phyloP scores from a whole-genome alignment of 2,113 vertebrate species.

The Takifugu bimaculatus region DNA sequence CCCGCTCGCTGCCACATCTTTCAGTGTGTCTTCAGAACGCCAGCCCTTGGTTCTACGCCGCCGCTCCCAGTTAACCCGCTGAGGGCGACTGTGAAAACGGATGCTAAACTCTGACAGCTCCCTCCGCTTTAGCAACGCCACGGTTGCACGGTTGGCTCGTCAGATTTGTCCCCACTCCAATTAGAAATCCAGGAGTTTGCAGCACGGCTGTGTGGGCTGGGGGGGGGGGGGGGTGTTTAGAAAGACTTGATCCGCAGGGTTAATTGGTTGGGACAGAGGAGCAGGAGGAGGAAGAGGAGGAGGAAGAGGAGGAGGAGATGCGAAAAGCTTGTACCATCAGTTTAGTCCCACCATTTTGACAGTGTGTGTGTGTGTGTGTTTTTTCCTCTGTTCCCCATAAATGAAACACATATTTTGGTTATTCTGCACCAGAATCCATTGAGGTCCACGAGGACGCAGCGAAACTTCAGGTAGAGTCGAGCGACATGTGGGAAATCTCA shows the following conservation, averaged over 20 bases:
- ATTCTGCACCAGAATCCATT: too few species aligned
- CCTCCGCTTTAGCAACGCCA: not conserved
- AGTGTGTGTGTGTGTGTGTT: too few species aligned
- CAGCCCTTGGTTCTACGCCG: slow-evolving; percentile 20
- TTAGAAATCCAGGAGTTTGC: slow-evolving; percentile 28
- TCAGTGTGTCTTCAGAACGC: slow-evolving; percentile 6
- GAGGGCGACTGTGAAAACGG: slow-evolving; percentile 38
- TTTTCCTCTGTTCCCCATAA: too few species aligned
- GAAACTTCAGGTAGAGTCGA: too few species aligned
- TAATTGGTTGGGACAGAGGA: slow-evolving; percentile 40
- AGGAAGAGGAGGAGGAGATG: not conserved
- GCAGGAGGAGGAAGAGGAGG: slow-evolving; percentile 34
- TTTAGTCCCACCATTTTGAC: not conserved
- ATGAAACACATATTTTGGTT: too few species aligned
- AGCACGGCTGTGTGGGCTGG: slow-evolving; percentile 50
- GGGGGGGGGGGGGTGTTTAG: slow-evolving; percentile 51
- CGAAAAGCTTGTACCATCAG: slow-evolving; percentile 34
- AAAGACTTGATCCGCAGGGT: slow-evolving; percentile 51
- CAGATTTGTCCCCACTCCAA: slow-evolving; percentile 34
- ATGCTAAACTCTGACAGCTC: slow-evolving; percentile 29
- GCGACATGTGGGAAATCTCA: too few species aligned
- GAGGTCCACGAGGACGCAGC: too few species aligned
- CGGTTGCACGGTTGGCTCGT: slow-evolving; percentile 22
- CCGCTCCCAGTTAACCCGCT: slow-evolving; percentile 44
- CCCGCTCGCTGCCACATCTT: slow-evolving; percentile 8